Conservation (phyloP, 2,113 vertebrate genomes). For the Phalacrocorax aristotelis region DNA sequence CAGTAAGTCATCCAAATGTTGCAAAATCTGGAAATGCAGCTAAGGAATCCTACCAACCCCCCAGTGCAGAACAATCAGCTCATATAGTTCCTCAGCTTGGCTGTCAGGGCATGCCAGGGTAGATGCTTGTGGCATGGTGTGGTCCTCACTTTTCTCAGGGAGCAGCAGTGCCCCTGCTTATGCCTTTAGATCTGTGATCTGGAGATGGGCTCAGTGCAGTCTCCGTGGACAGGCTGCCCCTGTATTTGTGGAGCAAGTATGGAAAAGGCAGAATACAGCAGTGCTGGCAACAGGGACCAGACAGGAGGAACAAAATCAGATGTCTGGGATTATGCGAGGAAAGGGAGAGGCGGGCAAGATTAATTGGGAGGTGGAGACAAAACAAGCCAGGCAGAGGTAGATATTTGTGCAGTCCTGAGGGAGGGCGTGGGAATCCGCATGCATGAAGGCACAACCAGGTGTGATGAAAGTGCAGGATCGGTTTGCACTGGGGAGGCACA, state of each 20-base stretch:
- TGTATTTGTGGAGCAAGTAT: neutral
- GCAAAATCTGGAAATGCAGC: neutral
- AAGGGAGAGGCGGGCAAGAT: neutral
- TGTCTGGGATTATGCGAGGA: neutral
- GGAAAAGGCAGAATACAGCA: neutral
- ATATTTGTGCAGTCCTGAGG: neutral
- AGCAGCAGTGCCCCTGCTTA: neutral
- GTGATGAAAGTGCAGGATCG: accelerated
- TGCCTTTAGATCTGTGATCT: neutral
- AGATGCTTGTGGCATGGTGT: neutral
- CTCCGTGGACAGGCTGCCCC: neutral
- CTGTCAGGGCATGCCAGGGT: neutral
- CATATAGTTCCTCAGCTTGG: neutral
- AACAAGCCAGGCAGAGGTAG: neutral
- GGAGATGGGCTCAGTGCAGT: neutral
- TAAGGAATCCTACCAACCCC: neutral
- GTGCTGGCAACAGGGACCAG: neutral
- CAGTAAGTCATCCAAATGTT: neutral
- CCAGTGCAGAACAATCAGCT: neutral
- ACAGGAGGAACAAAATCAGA: neutral
- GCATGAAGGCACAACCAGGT: neutral
- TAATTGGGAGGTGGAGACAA: neutral
- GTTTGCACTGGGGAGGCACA: neutral
- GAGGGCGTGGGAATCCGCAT: accelerated
- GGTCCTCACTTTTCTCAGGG: neutral